phyloP scores from a whole-genome alignment of 2,888 invertebrate species.

The Tethea ocularis region DNA sequence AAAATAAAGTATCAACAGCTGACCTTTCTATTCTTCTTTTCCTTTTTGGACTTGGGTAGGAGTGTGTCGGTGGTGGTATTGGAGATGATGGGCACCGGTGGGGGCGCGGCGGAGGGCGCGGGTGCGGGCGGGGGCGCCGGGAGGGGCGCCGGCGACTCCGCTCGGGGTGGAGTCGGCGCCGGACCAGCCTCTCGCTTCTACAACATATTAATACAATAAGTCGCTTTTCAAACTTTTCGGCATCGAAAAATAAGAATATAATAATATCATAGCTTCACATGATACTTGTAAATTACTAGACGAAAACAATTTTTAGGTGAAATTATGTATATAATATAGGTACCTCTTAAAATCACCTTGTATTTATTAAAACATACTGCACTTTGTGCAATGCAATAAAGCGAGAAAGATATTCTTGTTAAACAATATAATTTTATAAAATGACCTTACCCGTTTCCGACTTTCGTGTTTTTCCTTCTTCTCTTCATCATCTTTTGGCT shows the following conservation, averaged over 20 bases:
- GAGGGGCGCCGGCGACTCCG: constrained; percentile 34
- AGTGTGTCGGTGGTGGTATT: constrained; percentile 43
- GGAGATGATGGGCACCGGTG: constrained; percentile 40
- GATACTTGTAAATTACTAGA: no score
- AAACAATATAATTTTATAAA: no score
- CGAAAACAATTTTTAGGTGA: no score
- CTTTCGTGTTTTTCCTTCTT: constrained; percentile 64
- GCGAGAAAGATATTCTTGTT: no score
- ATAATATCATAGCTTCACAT: no score
- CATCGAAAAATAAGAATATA: not conserved
- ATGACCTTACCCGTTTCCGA: constrained; percentile 55
- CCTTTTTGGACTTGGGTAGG: constrained; percentile 68
- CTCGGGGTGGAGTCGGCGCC: constrained; percentile 13
- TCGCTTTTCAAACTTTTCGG: constrained; percentile 8
- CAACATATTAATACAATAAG: not conserved
- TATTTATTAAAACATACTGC: no score
- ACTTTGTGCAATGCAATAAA: no score
- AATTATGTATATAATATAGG: no score
- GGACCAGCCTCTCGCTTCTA: constrained; percentile 54
- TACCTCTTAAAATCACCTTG: no score
- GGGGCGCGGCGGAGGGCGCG: constrained; percentile 43
- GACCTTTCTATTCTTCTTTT: constrained; percentile 77
- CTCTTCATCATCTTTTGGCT: constrained; percentile 72
- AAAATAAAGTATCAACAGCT: no score
- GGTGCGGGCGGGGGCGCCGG: constrained; percentile 43